Base-by-base conservation (phyloP, 2,888 invertebrate species). In the Chrysomela aeneicollis region DNA sequence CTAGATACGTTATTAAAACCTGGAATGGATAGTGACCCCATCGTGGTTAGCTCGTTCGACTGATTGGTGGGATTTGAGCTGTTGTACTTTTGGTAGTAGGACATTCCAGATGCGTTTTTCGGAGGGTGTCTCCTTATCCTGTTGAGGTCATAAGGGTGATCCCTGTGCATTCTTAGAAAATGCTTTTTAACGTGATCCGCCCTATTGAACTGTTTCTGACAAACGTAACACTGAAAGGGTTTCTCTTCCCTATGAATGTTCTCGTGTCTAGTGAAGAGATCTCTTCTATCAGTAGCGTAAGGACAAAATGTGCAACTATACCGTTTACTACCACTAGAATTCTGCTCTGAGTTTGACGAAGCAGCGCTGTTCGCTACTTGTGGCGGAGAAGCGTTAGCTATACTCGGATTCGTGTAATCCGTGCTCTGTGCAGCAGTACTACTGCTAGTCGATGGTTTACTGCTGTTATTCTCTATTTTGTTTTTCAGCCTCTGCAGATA, bases 111-210 rank as follows among this genome's bases (percentile, higher is more conserved):
- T 77, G 85, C 86, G 75, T 85, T 87, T 75, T 88, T 87, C 67
- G 86, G 86, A 53, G 85, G 84, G 73, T 90, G 87, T 69, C 89
- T 86, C 63, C 93, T 85, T 76, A 94, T 94, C 78, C 92, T 88
- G 76, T 93, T 91, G 63, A 94, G 85, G 78, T 95, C 95, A 81
- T 95, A 96, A 1, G 90, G 90, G 79, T 94, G 90, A 75, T 95
- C 95, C 49, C 95, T 88, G 79, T 96, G 95, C 93, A 96, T 95
- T 72, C 95, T 87, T 71, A 94, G 85, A 78, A 95, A 95, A 82
- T 96, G 95, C 78, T 96, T 96, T 83, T 96, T 96, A 51, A 96
- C 95, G 81, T 96, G 95, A 82, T 96, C 95, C 42, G 95, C 95
- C 58, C 95, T 87, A 82, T 95, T 96, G 84, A 96, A 96, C 81